Evolutionary conservation across 2,888 invertebrate species (phyloP), one percentile per base, ranked within the genome.

Genomic region (Leptura quadrifasciata): DNA sequence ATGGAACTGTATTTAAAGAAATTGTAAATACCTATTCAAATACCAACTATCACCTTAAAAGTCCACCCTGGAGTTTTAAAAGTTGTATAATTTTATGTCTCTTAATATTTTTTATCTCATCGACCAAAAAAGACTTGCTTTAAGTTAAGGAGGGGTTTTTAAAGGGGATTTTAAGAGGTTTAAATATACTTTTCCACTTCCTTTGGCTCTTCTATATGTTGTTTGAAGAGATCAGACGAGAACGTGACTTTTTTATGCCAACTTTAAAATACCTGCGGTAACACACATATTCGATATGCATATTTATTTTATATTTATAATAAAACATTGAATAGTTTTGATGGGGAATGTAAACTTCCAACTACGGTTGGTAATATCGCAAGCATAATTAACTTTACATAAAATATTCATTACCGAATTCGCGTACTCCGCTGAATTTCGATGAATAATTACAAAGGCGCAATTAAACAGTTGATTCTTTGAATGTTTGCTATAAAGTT

Each of bases 61-160:
- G 0, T 1, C 39, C 39, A 15, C 39, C 12, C 39, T 3, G 15
- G 15, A 39, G 39, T 39, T 15, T 39, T 39, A 15, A 47, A 47
- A 47, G n/a, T 47, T 47, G 17, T 2, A 47, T 47, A 47, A 47
- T 47, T n/a, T n/a, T n/a, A 12, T n/a, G n/a, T 47, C 47, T n/a
- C 47, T n/a, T 47, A 47, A 47, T 47, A 47, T 47, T 47, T 47
- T 47, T 47, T n/a, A 47, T 47, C 47, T 47, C 47, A 47, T 47
- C n/a, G 47, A n/a, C n/a, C 47, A n/a, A n/a, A 39, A 39, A 1
- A 12, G 39, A 39, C 39, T 47, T 15, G 47, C n/a, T 47, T 47
- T 47, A 47, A 47, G 47, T n/a, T 47, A 47, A 47, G 17, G 47
- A 47, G n/a, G 5, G 15, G 6, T 47, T 47, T 47, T 47, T 47